Conservation (phyloP, 2,113 vertebrate genomes). For the Chauna torquata region DNA sequence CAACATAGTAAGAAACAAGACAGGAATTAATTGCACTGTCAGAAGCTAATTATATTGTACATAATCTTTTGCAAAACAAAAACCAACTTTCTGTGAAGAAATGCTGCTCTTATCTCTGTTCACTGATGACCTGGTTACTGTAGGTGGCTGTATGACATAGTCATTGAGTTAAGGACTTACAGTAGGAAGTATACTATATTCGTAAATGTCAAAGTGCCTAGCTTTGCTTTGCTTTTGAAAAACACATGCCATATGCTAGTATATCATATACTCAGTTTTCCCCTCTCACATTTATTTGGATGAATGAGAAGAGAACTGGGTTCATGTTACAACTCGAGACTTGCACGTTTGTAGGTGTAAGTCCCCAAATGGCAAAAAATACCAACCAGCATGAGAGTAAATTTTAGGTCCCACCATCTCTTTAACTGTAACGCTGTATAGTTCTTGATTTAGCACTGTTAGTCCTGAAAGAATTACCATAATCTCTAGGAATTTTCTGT, state of each 20-base stretch:
- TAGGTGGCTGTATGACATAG: background rate
- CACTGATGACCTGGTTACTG: background rate
- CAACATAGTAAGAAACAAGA: background rate
- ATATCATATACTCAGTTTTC: background rate
- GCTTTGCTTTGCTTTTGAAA: conserved; percentile 3
- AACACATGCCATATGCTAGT: background rate
- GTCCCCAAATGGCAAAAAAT: background rate
- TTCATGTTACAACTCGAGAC: background rate
- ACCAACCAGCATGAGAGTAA: background rate
- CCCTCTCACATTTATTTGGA: background rate
- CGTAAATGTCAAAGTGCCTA: background rate
- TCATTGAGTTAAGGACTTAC: background rate
- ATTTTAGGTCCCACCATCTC: background rate
- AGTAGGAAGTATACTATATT: background rate
- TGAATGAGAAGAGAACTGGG: background rate
- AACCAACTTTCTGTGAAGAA: background rate
- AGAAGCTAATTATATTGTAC: background rate
- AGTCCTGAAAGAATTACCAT: background rate
- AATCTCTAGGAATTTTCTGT: background rate
- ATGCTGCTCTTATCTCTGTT: background rate
- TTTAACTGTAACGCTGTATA: background rate
- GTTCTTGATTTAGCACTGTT: background rate
- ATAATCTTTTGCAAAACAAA: background rate
- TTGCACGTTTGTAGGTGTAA: background rate
- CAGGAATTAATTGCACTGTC: background rate